Evolutionary conservation across 2,888 invertebrate genomes (phyloP), one percentile per base, ranked within the genome.

Genomic region (Platynereis dumerilii): DNA sequence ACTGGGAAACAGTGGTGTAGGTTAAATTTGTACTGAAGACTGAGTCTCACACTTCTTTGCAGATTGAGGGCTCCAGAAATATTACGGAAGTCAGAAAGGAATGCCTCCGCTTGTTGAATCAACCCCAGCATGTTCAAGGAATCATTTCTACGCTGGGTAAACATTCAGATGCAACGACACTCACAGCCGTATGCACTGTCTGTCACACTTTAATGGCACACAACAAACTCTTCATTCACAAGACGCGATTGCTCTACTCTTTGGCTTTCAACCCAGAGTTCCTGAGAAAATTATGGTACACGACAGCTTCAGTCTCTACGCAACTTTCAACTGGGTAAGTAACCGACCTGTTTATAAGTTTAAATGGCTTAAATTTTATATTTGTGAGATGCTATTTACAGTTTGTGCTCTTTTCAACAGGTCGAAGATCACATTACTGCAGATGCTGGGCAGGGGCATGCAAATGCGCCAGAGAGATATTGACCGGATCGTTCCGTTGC

Each of bases 171-270:
- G 77, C 85, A 0, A 86, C 87, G 7, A 87, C 90, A 26, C 84
- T 92, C 55, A 88, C 90, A 74, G 87, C 89, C 15, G 85, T 93
- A 67, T 91, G 91, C 69, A 88, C 90, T 79, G 88, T 95, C 60
- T 93, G 93, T 78, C 93, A 95, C 84, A 91, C 92, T 84, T 86
- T 95, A 58, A 86, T 95, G 80, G 87, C 92, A 72, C 91, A 92
- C 74, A 91, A 92, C 80, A 90, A 90, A 80, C 87, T 91, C 81
- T 91, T 93, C 0, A 88, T 94, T 72, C 92, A 93, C 80, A 92
- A 92, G 79, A 92, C 91, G 85, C 91, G 91, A 78, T 83, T 93
- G 59, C 84, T 93, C 1, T 92, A 92, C 80, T 91, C 91, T 59
- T 82, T 93, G 73, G 92, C 92, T 0, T 92, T 93, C 79, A 91